Conservation (phyloP, 2,888 invertebrate species). For the Campoplex nolae region DNA sequence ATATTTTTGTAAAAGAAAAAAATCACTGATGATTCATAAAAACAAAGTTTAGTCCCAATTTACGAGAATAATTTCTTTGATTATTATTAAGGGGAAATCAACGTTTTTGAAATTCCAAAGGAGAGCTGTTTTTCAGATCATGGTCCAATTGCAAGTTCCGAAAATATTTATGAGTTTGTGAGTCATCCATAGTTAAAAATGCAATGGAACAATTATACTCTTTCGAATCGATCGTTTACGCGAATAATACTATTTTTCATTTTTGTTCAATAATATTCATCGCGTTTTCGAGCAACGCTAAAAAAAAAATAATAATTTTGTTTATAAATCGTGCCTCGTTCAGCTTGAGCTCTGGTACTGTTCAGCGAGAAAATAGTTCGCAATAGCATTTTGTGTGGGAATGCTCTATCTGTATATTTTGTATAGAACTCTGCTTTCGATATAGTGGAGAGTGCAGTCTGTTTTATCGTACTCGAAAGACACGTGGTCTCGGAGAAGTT, state of each 20-base stretch:
- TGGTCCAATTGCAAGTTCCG: too few species aligned
- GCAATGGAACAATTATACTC: too few species aligned
- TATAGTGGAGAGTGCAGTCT: neutral
- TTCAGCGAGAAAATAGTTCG: neutral
- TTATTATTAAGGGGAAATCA: too few species aligned
- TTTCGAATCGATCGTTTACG: neutral
- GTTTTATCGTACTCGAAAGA: slow-evolving; percentile 33
- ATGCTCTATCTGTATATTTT: neutral
- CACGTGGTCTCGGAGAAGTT: slow-evolving; percentile 42
- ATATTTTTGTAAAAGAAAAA: too few species aligned
- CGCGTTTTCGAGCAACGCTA: neutral
- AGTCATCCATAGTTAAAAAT: too few species aligned
- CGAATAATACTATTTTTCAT: neutral
- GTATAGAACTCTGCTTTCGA: slow-evolving; percentile 5
- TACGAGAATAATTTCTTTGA: too few species aligned
- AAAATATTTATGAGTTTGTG: too few species aligned
- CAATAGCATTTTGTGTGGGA: neutral
- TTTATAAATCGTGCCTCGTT: neutral
- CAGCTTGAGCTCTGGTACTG: neutral
- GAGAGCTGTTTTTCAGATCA: too few species aligned
- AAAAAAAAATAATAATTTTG: neutral
- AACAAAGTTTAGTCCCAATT: too few species aligned
- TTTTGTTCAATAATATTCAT: neutral
- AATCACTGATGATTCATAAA: too few species aligned
- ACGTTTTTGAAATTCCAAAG: too few species aligned